Conservation (phyloP, 35 echinoderm and acorn worm species). For the Strongylocentrotus purpuratus region DNA sequence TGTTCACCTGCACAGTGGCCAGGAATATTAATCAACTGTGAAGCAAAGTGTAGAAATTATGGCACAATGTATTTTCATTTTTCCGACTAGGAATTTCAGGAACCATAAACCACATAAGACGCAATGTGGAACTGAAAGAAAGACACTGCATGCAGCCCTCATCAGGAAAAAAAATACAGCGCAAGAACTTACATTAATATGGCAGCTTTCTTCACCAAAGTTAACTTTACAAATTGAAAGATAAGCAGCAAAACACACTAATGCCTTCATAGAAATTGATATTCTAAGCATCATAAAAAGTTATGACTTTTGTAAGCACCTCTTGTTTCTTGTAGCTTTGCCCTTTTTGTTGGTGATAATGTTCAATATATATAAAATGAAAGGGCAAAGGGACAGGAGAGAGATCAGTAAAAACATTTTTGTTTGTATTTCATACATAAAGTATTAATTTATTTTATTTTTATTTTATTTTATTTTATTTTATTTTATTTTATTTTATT, state of each 20-base stretch:
- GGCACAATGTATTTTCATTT: too few relatives aligned
- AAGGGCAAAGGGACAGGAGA: background rate
- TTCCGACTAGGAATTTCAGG: background rate
- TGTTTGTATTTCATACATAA: too few relatives aligned
- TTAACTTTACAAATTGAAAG: background rate
- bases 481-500: too few relatives aligned
- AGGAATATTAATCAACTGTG: too few relatives aligned
- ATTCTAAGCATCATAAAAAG: background rate
- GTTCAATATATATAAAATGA: background rate
- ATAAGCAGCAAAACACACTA: background rate
- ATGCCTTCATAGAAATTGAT: background rate
- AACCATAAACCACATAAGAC: background rate
- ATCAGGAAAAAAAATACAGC: background rate
- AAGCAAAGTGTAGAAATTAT: too few relatives aligned
- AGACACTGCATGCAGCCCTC: background rate
- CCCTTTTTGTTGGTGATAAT: too few relatives aligned
- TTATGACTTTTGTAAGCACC: too few relatives aligned
- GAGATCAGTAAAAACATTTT: background rate
- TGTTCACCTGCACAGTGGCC: too few relatives aligned
- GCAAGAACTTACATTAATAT: background rate
- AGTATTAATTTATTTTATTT: too few relatives aligned
- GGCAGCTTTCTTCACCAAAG: background rate
- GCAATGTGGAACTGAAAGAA: background rate
- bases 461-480: too few relatives aligned
- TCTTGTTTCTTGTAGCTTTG: too few relatives aligned